Evolutionary conservation across 2,797 vertebrate species (phyloP), one percentile per base, ranked within the genome.

Genomic region (Gymnocypris eckloni): DNA sequence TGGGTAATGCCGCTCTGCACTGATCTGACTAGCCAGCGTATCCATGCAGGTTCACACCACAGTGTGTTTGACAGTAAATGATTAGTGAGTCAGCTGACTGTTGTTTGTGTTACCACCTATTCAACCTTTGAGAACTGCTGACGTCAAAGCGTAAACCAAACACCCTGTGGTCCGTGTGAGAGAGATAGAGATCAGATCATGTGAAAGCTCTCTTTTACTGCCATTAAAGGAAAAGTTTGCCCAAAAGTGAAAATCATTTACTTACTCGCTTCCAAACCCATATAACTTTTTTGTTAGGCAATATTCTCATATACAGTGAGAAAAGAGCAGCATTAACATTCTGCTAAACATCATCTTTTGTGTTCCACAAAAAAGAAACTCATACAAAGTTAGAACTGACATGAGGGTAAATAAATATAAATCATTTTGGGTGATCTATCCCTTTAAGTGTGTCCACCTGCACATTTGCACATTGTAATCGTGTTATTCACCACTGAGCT

Each of bases 1-100:
- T 99, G 98, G 98, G 98, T 99, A 96, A 91, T 91, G 22, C 12
- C 56, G 4, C 54, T 50, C 41, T 64, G 2, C 54, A 1, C 28
- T 67, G 13, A 77, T 52, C 8, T 10, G 20, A 75, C 10, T 15
- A 50, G 9, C 6, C 11, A 10, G 12, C 39, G 15, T 67, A 64
- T 77, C 33, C 52, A 5, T 45, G 48, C 54, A 72, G 9, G 67
- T 72, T 67, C 48, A 43, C 72, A 67, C 56, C 9, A 2, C 37
- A 33, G 76, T 72, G 67, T 79, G 64, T 79, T 71, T 64, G 6
- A 82, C 79, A 80, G 76, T 82, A 37, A 64, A 86, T 81, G 22
- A 84, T 83, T 86, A 78, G 77, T 66, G 43, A 88, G 86, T 90
- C 87, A 87, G 73, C 78, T 88, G 87, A 88, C 78, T n/a, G 79